phyloP scores from a whole-genome alignment of 2,113 vertebrate genomes.

The Leucopternis melanops region DNA sequence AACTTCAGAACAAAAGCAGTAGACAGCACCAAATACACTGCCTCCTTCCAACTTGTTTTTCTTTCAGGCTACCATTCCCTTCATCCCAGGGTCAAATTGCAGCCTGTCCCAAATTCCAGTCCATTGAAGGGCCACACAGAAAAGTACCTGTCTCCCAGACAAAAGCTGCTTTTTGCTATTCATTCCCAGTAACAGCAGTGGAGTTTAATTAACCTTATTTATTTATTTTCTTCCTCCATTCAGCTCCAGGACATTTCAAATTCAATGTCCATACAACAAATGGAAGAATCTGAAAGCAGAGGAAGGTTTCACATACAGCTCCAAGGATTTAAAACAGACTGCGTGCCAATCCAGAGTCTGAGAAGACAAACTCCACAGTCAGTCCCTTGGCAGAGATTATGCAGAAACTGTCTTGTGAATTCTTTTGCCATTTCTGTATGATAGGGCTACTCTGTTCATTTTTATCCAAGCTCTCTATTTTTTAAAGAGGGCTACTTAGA shows the following conservation, averaged over 20 bases:
- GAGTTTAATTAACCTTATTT: conserved; percentile 44
- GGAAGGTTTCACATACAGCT: not conserved
- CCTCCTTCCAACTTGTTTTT: conserved; percentile 10
- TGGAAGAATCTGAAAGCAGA: conserved; percentile 29
- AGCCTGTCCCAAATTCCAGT: conserved; percentile 32
- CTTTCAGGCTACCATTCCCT: not conserved
- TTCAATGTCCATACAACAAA: not conserved
- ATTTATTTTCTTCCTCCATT: not conserved
- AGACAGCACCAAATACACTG: not conserved
- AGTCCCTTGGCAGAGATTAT: not conserved
- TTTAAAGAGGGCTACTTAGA: not conserved
- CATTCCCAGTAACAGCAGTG: not conserved
- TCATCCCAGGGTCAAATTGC: conserved; percentile 5
- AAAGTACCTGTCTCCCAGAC: conserved; percentile 49
- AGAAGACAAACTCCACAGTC: not conserved
- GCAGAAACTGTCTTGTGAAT: not conserved
- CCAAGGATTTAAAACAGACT: not conserved
- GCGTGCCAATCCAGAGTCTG: not conserved
- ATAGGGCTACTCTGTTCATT: not conserved
- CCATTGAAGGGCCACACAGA: conserved; percentile 31
- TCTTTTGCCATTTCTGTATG: not conserved
- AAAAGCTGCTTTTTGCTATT: conserved; percentile 47
- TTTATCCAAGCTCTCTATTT: not conserved
- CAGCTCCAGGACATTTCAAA: conserved; percentile 19
- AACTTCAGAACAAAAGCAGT: not conserved